Percentiles rank a stretch among this genome's conserved stretches.
Evolutionary conservation across 2,888 invertebrate species (phyloP).

Genomic region (Tethea ocularis): DNA sequence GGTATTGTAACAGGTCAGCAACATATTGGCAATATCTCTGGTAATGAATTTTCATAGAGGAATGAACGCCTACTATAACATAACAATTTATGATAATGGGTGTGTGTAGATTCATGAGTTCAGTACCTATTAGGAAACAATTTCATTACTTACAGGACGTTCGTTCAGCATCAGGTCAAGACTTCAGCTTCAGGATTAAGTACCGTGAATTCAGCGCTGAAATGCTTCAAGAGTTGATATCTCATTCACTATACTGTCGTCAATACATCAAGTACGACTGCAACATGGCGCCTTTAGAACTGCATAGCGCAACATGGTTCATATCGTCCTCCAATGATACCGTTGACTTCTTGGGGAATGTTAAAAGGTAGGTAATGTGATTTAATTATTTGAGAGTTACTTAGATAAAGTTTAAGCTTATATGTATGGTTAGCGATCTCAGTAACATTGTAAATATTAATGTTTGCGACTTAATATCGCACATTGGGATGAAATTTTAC

Average conservation of each 20-base stretch:
- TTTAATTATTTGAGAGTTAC: too few relatives aligned
- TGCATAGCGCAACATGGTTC: conserved; percentile 96
- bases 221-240: conserved; percentile 95
- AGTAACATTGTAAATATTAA: too few relatives aligned
- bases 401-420: too few relatives aligned
- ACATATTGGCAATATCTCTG: too few relatives aligned
- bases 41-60: too few relatives aligned
- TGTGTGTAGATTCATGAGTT: too few relatives aligned
- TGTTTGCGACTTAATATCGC: too few relatives aligned
- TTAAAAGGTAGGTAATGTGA: conserved; percentile 84
- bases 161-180: conserved; percentile 89
- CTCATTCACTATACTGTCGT: conserved; percentile 94
- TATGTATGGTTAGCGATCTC: too few relatives aligned
- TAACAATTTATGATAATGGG: too few relatives aligned
- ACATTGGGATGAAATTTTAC: too few relatives aligned
- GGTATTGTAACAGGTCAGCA: too few relatives aligned
- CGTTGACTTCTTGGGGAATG: conserved; percentile 93
- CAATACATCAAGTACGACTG: conserved; percentile 96
- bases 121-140: background rate
- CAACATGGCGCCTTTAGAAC: conserved; percentile 92
- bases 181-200: conserved; percentile 93
- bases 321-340: conserved; percentile 91
- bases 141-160: conserved; percentile 84
- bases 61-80: too few relatives aligned
- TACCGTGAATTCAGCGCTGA: conserved; percentile 95